phyloP scores from a whole-genome alignment of 2,888 invertebrate genomes.

The Acleris literana region DNA sequence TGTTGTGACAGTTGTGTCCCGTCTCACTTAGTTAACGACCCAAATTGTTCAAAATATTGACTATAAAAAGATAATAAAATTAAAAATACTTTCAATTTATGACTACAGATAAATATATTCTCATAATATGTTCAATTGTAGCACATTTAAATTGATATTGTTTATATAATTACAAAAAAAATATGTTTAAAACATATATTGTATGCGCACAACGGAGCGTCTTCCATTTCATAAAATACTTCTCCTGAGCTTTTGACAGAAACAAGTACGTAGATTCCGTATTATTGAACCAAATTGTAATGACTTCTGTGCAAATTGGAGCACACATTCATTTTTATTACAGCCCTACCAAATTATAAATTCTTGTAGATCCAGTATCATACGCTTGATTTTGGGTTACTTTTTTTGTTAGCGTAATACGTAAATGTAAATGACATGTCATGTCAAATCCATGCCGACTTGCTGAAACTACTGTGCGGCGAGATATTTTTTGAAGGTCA shows the following conservation, averaged over 20 bases:
- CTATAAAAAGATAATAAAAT: neutral
- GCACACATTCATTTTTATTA: neutral
- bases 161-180: too few relatives aligned
- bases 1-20: neutral
- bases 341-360: slow-evolving; percentile 1
- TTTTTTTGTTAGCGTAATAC: neutral
- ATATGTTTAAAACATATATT: too few relatives aligned
- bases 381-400: neutral
- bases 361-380: too few relatives aligned
- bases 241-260: too few relatives aligned
- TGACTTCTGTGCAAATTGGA: slow-evolving; percentile 10
- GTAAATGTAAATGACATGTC: neutral
- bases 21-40: neutral
- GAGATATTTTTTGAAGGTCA: slow-evolving; percentile 25
- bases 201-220: too few relatives aligned
- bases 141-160: too few relatives aligned
- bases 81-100: neutral
- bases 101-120: too few relatives aligned
- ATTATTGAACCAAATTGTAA: neutral
- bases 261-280: too few relatives aligned
- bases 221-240: too few relatives aligned
- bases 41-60: too few relatives aligned
- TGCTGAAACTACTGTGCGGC: slow-evolving; percentile 24
- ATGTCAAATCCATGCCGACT: slow-evolving; percentile 32
- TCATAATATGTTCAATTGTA: too few relatives aligned